Evolutionary conservation across 1,140 invertebrate genomes (phyloP).

Genomic region (Thaumatotibia leucotreta): DNA sequence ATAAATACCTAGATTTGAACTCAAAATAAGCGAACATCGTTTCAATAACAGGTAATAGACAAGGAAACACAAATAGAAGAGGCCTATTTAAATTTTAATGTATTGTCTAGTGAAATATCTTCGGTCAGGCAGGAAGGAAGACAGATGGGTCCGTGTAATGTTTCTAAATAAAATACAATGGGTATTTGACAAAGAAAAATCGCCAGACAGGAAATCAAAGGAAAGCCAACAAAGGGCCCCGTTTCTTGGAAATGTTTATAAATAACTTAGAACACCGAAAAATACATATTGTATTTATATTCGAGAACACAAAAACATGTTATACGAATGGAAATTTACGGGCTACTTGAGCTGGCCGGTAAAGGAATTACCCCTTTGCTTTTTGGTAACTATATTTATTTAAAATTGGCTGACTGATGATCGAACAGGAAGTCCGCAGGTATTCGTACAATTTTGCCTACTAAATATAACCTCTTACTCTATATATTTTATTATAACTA

Average conservation of each 20-base stretch:
- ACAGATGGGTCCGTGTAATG: neutral
- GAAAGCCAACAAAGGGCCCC: neutral
- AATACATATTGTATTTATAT: neutral
- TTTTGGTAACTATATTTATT: too few species aligned
- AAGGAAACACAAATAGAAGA: neutral
- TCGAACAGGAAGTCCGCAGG: too few species aligned
- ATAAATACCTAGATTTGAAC: neutral
- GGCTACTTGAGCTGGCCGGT: too few species aligned
- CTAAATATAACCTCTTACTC: too few species aligned
- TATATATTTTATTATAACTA: too few species aligned
- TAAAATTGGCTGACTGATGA: too few species aligned
- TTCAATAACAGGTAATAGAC: neutral
- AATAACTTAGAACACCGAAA: neutral
- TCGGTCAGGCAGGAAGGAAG: neutral
- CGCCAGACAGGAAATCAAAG: neutral
- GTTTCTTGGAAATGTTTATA: conserved; percentile 1
- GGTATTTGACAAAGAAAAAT: conserved; percentile 12
- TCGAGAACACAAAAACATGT: too few species aligned
- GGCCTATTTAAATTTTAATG: neutral
- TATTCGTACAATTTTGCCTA: too few species aligned
- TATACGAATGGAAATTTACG: too few species aligned
- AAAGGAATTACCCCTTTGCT: too few species aligned
- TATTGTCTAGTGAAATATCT: neutral
- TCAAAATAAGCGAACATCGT: neutral
- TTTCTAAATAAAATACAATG: conserved; percentile 6